phyloP scores from a whole-genome alignment of 2,113 vertebrate species.

The Camelus dromedarius region DNA sequence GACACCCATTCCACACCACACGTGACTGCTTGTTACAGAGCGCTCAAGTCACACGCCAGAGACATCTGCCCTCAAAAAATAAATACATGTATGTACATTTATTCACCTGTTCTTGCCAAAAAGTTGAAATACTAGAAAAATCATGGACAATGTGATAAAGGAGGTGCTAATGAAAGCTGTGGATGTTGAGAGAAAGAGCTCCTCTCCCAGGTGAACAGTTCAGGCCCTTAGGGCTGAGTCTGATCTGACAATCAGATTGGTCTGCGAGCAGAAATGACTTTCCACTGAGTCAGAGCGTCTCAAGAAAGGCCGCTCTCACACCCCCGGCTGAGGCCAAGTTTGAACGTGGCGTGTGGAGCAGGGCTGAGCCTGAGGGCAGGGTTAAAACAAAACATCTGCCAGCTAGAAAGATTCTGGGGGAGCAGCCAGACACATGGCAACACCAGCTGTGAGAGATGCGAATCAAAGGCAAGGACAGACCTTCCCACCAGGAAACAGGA shows the following conservation, averaged over 20 bases:
- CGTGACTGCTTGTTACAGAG: fast-evolving
- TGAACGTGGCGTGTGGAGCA: fast-evolving
- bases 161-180: too few relatives aligned
- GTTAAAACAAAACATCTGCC: background rate
- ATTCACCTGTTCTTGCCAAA: background rate
- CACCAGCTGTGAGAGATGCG: background rate
- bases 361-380: background rate
- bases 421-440: background rate
- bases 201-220: background rate
- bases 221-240: background rate
- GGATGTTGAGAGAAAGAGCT: background rate
- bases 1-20: fast-evolving
- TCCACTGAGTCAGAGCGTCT: background rate
- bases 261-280: background rate
- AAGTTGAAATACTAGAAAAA: background rate
- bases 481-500: background rate
- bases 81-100: too few relatives aligned
- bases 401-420: fast-evolving
- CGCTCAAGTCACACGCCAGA: fast-evolving
- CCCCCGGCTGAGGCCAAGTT: background rate
- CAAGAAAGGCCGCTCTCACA: fast-evolving
- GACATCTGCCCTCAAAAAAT: background rate
- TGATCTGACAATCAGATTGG: background rate
- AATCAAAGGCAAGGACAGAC: background rate
- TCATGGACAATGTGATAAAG: too few relatives aligned